A percentile compares a stretch with the other conserved stretches of the same genome.
phyloP scores from a whole-genome alignment of 2,888 invertebrate species.

The Eristalis tenax region DNA sequence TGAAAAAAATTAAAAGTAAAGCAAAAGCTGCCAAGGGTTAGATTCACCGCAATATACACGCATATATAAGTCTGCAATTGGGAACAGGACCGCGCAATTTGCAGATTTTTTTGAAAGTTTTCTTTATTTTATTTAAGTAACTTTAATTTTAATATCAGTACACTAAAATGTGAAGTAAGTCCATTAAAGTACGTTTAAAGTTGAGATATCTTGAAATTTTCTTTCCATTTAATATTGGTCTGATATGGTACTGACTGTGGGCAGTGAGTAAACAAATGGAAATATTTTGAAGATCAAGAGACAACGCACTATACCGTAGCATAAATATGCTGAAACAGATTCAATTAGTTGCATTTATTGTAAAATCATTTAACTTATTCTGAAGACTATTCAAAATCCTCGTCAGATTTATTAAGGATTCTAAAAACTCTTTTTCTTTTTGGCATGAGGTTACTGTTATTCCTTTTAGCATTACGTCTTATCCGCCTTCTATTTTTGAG shows the following conservation, averaged over 20 bases:
- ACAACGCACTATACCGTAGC: no score
- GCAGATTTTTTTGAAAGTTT: slow-evolving; percentile 22
- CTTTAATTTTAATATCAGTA: slow-evolving; percentile 44
- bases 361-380: no score
- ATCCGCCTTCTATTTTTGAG: slow-evolving; percentile 80
- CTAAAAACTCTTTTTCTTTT: slow-evolving; percentile 52
- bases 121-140: slow-evolving; percentile 43
- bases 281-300: no score
- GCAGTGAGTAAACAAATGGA: no score
- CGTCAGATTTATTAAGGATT: slow-evolving; percentile 57
- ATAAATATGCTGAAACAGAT: no score
- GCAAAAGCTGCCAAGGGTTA: slow-evolving; percentile 85
- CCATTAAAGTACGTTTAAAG: slow-evolving; percentile 61
- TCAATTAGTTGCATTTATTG: no score
- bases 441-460: neutral
- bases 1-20: slow-evolving; percentile 92
- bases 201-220: neutral
- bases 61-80: slow-evolving; percentile 14
- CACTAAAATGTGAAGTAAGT: slow-evolving; percentile 25
- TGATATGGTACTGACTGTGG: neutral
- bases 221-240: neutral
- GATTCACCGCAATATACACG: slow-evolving; percentile 11
- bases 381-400: slow-evolving; percentile 34
- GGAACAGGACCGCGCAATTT: slow-evolving; percentile 9
- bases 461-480: slow-evolving; percentile 68